Evolutionary conservation across 53 echinoderm and acorn worm species (phyloP).

Genomic region (Paracentrotus lividus): DNA sequence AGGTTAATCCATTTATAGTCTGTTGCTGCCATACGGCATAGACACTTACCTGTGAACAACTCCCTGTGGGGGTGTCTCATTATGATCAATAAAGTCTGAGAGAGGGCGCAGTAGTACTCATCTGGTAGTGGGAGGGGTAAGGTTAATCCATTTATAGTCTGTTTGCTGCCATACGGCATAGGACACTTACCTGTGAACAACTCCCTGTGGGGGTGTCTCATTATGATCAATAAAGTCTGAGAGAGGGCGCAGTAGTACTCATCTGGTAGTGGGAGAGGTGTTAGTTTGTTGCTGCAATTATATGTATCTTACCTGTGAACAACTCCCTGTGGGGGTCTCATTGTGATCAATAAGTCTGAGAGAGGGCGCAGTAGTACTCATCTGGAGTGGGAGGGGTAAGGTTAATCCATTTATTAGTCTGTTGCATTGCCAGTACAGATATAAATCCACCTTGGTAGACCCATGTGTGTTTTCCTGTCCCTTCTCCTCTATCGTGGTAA

Average conservation of each 20-base stretch:
- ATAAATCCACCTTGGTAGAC: constrained; percentile 71
- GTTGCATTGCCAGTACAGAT: no score
- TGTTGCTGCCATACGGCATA: constrained; percentile 88
- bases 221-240: constrained; percentile 93
- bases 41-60: no score
- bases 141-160: constrained; percentile 68
- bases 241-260: constrained; percentile 94
- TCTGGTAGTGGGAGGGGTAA: constrained; percentile 88
- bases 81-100: constrained; percentile 90
- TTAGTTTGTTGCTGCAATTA: constrained; percentile 83
- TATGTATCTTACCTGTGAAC: no score
- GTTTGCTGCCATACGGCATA: constrained; percentile 88
- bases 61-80: constrained; percentile 88
- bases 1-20: constrained; percentile 70
- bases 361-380: constrained; percentile 92
- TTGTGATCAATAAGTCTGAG: constrained; percentile 92
- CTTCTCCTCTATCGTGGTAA: constrained; percentile 69
- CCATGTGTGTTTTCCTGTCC: not conserved
- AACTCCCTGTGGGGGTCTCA: constrained; percentile 88
- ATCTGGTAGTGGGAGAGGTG: constrained; percentile 88
- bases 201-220: constrained; percentile 87
- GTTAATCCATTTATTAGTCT: constrained; percentile 71
- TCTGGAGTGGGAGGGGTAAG: constrained; percentile 88
- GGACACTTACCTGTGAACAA: no score
- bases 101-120: constrained; percentile 92